These are phyloP conservation scores for Microplitis mediator DNA, from an alignment of 1,140 invertebrate species.

Conservation along the genomic window DNA sequence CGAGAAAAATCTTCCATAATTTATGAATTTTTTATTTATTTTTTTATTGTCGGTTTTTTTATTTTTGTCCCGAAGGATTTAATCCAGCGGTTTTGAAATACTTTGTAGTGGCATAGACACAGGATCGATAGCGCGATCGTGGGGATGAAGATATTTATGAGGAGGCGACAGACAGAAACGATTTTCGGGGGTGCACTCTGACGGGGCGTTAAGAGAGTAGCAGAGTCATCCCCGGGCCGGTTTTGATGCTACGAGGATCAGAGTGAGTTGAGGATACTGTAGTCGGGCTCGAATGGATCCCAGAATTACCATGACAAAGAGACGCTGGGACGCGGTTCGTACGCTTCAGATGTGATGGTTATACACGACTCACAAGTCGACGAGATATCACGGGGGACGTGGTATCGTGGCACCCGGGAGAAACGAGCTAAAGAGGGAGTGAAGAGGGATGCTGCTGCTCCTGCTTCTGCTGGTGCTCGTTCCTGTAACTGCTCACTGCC, in stretches of 20 bases:
- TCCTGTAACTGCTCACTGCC: constrained; percentile 28
- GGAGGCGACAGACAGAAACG: background rate
- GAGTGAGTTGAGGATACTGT: too few relatives aligned
- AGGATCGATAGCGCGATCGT: constrained; percentile 4
- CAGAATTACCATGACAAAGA: constrained; percentile 61
- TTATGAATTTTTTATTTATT: too few relatives aligned
- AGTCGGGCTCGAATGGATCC: constrained; percentile 50
- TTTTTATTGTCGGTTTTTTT: too few relatives aligned
- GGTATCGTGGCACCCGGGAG: constrained; percentile 1
- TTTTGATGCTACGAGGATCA: background rate
- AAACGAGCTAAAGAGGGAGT: constrained; percentile 29
- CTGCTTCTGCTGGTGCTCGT: too few relatives aligned
- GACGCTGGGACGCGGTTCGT: constrained; percentile 54
- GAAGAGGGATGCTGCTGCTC: too few relatives aligned
- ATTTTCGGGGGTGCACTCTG: constrained; percentile 14
- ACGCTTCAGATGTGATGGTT: constrained; percentile 48
- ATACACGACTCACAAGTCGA: constrained; percentile 28
- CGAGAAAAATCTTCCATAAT: background rate
- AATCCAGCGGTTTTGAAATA: background rate
- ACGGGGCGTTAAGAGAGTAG: constrained; percentile 24
- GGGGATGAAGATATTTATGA: constrained; percentile 9
- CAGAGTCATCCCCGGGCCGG: constrained; percentile 35
- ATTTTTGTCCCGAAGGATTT: background rate
- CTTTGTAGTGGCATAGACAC: background rate
- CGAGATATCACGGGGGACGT: constrained; percentile 24